These are phyloP conservation scores for Nysson spinosus DNA, from an alignment of 2,888 invertebrate genomes.

Conservation along the genomic window DNA sequence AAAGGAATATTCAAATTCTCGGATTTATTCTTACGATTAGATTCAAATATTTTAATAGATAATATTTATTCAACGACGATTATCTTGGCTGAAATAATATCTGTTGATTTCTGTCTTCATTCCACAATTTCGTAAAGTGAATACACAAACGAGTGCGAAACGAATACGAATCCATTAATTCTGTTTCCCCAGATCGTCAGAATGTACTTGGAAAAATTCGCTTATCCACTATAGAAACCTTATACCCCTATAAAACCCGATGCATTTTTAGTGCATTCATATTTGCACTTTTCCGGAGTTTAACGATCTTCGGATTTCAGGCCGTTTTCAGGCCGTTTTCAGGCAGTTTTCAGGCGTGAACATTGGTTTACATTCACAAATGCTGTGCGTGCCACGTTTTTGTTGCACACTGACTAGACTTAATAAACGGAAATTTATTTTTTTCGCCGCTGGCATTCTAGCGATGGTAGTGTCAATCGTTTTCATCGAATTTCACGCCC, in stretches of 20 bases:
- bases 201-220: constrained; percentile 1
- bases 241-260: not conserved
- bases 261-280: not conserved
- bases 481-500: not conserved
- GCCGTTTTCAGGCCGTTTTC: not conserved
- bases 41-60: too few species aligned
- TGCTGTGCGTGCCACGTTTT: not conserved
- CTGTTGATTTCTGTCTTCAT: too few species aligned
- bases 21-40: too few species aligned
- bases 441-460: not conserved
- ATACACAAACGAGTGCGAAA: too few species aligned
- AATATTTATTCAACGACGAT: too few species aligned
- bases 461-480: not conserved
- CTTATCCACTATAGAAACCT: not conserved
- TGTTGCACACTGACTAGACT: not conserved
- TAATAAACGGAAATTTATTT: constrained; percentile 7
- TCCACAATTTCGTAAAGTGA: too few species aligned
- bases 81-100: too few species aligned
- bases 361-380: not conserved
- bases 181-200: too few species aligned
- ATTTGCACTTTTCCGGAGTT: not conserved
- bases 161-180: too few species aligned
- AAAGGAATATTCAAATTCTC: too few species aligned
- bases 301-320: not conserved
- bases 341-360: not conserved